Evolutionary conservation across 2,888 invertebrate genomes (phyloP).

Genomic region (Syrphus vitripennis): DNA sequence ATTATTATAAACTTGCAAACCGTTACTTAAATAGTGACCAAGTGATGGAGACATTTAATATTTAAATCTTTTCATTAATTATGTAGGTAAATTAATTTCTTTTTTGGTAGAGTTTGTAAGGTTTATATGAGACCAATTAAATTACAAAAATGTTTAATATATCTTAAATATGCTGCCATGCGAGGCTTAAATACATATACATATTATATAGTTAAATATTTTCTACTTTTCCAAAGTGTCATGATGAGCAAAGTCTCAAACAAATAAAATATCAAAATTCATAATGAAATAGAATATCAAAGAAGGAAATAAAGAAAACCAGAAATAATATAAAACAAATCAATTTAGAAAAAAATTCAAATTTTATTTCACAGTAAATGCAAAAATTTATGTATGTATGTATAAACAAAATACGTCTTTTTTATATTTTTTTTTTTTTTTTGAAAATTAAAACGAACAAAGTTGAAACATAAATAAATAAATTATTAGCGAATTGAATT

Average conservation of each 20-base stretch:
- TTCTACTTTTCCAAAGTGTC: neutral
- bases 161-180: neutral
- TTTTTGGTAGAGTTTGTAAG: no score
- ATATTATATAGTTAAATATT: no score
- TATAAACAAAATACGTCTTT: slow-evolving; percentile 34
- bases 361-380: slow-evolving; percentile 44
- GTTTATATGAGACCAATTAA: neutral
- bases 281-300: neutral
- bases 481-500: slow-evolving; percentile 23
- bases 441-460: neutral
- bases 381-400: slow-evolving; percentile 34
- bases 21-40: neutral
- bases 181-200: neutral
- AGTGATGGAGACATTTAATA: neutral
- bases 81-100: no score
- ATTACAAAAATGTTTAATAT: neutral
- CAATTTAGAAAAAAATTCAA: neutral
- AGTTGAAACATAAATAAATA: slow-evolving; percentile 21
- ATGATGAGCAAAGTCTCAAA: neutral
- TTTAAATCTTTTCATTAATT: neutral
- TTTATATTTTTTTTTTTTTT: slow-evolving; percentile 11
- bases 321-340: neutral
- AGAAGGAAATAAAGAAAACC: neutral
- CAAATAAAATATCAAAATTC: neutral
- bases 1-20: neutral